A percentile compares a stretch with the other conserved stretches of the same genome.
These are phyloP conservation scores for Drosophila cardini DNA, from an alignment of 1,140 invertebrate species.

Conservation along the genomic window DNA sequence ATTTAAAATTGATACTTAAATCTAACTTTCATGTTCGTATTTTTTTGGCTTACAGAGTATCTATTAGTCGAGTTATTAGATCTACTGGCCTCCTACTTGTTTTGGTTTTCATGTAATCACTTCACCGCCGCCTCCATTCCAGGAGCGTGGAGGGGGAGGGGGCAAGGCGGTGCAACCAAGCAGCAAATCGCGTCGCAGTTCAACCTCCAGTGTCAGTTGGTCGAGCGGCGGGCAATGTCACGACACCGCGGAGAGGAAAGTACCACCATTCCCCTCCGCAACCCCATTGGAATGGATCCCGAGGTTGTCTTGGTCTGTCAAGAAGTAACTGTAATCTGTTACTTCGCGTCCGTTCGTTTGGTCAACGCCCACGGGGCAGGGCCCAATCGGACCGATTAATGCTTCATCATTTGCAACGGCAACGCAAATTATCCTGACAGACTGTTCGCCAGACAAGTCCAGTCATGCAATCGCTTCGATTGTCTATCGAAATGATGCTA, in stretches of 20 bases:
- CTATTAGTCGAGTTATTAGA: not conserved
- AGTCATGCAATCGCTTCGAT: conserved; percentile 47
- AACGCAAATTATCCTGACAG: conserved; percentile 63
- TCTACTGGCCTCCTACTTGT: conserved; percentile 38
- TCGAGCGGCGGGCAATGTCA: conserved; percentile 27
- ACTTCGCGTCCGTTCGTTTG: conserved; percentile 42
- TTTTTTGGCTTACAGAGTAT: not conserved
- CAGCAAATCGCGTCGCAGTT: conserved; percentile 76
- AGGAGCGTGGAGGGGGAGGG: conserved; percentile 26
- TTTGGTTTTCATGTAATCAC: conserved; percentile 61
- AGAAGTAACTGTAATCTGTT: conserved; percentile 41
- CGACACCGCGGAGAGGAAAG: conserved; percentile 3
- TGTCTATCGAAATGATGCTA: conserved; percentile 39
- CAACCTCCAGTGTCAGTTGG: conserved; percentile 33
- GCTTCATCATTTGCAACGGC: conserved; percentile 71
- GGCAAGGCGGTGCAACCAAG: conserved; percentile 55
- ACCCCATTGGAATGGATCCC: not conserved
- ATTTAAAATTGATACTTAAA: not conserved
- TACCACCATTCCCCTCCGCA: not conserved
- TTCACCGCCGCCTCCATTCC: conserved; percentile 24
- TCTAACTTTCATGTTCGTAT: not conserved
- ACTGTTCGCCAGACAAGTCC: conserved; percentile 39
- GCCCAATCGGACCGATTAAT: conserved; percentile 64
- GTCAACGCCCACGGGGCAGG: conserved; percentile 69
- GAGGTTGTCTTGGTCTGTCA: conserved; percentile 24